Evolutionary conservation across 2,888 invertebrate genomes (phyloP).

Genomic region (Ornithoptera priamus): DNA sequence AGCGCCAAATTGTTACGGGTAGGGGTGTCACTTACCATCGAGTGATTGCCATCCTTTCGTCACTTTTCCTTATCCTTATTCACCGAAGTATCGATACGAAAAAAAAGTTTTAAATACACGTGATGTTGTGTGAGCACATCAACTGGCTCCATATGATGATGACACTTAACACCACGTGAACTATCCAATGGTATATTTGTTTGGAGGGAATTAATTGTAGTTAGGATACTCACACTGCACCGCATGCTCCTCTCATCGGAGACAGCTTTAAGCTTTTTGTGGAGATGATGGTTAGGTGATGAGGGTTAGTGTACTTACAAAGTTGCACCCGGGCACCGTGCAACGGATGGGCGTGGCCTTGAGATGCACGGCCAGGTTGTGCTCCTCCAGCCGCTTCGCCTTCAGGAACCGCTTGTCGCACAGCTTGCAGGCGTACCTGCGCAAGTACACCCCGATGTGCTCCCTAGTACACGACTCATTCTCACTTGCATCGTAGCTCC

Average conservation of each 20-base stretch:
- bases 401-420: constrained; percentile 62
- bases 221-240: background rate
- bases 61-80: too few relatives aligned
- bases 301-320: constrained; percentile 46
- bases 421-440: constrained; percentile 52
- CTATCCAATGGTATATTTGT: background rate
- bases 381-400: constrained; percentile 54
- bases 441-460: too few relatives aligned
- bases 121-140: too few relatives aligned
- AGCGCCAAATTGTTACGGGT: too few relatives aligned
- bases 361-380: constrained; percentile 60
- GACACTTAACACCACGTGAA: background rate
- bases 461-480: too few relatives aligned
- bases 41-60: too few relatives aligned
- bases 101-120: too few relatives aligned
- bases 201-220: background rate
- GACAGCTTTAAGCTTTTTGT: background rate
- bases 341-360: constrained; percentile 57
- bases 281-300: too few relatives aligned
- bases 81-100: too few relatives aligned
- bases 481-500: too few relatives aligned
- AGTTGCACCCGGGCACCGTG: constrained; percentile 46
- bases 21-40: too few relatives aligned
- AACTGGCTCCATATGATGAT: too few relatives aligned
- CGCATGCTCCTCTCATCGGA: background rate